phyloP scores from a whole-genome alignment of 2,797 vertebrate genomes.

The Parotocinclus haroldoi region DNA sequence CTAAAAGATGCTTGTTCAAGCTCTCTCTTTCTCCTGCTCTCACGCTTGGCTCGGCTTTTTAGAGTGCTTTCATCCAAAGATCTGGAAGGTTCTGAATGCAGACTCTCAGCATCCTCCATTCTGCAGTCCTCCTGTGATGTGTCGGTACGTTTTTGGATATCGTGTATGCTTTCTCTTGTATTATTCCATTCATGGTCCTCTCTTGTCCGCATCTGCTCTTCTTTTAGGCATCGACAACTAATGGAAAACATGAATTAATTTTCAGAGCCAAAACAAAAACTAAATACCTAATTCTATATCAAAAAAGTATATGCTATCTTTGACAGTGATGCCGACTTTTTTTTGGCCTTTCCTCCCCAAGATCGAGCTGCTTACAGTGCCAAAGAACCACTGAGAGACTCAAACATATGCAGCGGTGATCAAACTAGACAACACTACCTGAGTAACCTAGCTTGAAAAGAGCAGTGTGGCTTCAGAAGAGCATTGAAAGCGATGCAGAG shows the following conservation, averaged over 20 bases:
- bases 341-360: no score
- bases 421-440: no score
- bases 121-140: slow-evolving; percentile 3
- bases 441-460: no score
- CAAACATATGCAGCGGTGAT: no score
- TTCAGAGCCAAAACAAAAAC: no score
- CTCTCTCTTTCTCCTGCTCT: slow-evolving; percentile 92
- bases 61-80: slow-evolving; percentile 66
- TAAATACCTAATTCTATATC: no score
- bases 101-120: slow-evolving; percentile 7
- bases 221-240: slow-evolving; percentile 28
- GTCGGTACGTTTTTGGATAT: slow-evolving; percentile 10
- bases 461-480: no score
- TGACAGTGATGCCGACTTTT: no score
- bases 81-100: slow-evolving; percentile 23
- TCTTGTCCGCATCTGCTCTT: neutral
- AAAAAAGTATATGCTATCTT: no score
- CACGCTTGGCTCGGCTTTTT: slow-evolving; percentile 90
- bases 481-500: neutral
- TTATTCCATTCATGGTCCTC: neutral
- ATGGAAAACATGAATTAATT: neutral
- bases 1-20: slow-evolving; percentile 96
- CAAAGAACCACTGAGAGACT: no score
- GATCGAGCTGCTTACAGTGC: no score
- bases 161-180: neutral